Evolutionary conservation across 2,797 vertebrate genomes (phyloP).

Genomic region (Smutsia gigantea): DNA sequence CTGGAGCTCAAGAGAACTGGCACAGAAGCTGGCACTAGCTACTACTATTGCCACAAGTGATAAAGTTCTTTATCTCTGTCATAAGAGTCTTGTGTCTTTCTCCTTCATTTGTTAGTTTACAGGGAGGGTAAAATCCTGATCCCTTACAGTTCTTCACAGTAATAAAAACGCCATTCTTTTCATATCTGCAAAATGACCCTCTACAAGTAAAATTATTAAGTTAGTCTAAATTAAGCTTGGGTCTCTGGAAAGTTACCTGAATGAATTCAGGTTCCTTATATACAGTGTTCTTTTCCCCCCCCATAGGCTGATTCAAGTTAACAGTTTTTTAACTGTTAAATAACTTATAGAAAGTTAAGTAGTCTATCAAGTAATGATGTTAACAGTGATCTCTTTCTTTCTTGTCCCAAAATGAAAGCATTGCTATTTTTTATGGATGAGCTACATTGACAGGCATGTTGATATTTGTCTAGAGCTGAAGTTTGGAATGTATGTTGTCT

Average conservation of each 20-base stretch:
- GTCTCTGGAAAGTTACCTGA: not conserved
- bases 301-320: not conserved
- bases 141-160: not conserved
- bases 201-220: not conserved
- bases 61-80: not conserved
- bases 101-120: not conserved
- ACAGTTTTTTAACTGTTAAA: too few species aligned
- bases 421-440: not conserved
- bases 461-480: conserved; percentile 38
- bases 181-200: conserved; percentile 1
- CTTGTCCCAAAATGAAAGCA: not conserved
- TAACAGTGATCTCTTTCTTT: not conserved
- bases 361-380: not conserved
- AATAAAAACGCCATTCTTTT: conserved; percentile 11
- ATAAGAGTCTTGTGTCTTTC: not conserved
- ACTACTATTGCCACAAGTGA: not conserved
- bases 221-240: not conserved
- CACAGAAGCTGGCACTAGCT: not conserved
- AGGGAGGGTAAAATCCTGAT: conserved; percentile 15
- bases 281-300: not conserved
- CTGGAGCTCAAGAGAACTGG: not conserved
- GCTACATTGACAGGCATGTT: not conserved
- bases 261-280: not conserved
- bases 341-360: too few species aligned
- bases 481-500: conserved; percentile 7